Conservation (phyloP, 2,797 vertebrate species). For the Pangasius mekongensis region DNA sequence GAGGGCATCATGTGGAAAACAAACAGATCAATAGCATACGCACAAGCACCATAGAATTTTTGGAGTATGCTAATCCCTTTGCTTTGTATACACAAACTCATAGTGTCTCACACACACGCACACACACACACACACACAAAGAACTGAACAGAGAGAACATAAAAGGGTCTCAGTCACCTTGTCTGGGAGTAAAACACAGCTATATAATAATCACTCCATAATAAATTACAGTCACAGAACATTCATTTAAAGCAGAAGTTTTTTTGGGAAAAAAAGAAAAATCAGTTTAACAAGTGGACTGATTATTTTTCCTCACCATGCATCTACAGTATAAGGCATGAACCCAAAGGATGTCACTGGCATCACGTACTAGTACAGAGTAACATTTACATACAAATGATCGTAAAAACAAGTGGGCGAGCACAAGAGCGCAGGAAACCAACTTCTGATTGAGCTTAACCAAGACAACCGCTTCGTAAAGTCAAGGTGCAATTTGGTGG, state of each 20-base stretch:
- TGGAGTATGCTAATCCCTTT: neutral
- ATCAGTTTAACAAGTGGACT: constrained; percentile 65
- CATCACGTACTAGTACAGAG: constrained; percentile 72
- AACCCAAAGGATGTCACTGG: constrained; percentile 76
- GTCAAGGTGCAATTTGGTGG: constrained; percentile 63
- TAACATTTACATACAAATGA: constrained; percentile 75
- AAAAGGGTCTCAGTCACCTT: constrained; percentile 61
- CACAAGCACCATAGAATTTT: neutral
- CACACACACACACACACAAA: constrained; percentile 51
- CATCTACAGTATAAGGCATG: constrained; percentile 76
- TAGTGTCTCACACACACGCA: neutral
- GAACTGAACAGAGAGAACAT: constrained; percentile 58
- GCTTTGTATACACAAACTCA: neutral
- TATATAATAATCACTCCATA: constrained; percentile 70
- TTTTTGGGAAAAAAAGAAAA: constrained; percentile 35
- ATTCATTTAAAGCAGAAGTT: constrained; percentile 70
- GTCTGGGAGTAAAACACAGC: constrained; percentile 62
- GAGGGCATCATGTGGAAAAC: constrained; percentile 6
- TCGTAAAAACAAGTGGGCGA: constrained; percentile 50
- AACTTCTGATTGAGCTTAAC: constrained; percentile 55
- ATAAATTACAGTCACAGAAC: constrained; percentile 82
- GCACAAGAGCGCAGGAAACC: constrained; percentile 18
- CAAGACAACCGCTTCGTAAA: constrained; percentile 59
- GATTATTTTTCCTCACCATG: constrained; percentile 70
- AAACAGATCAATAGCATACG: constrained; percentile 7